Conservation (phyloP, 2,113 vertebrate genomes). For the Clarias batrachus region DNA sequence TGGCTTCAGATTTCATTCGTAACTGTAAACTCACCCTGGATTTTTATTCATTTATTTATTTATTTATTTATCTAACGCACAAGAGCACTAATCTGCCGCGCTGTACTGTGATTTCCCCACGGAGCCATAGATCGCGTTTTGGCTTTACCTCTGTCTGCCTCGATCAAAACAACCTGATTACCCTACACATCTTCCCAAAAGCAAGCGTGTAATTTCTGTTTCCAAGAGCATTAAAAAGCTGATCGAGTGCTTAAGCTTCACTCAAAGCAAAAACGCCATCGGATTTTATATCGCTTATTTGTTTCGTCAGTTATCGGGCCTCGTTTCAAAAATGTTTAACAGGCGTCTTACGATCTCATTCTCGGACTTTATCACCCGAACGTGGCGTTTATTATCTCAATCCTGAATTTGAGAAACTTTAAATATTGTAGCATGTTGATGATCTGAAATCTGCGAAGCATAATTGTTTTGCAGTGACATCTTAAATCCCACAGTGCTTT, state of each 20-base stretch:
- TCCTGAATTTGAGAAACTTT: background rate
- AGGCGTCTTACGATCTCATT: background rate
- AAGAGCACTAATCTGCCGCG: constrained; percentile 1
- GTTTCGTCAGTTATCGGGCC: constrained; percentile 1
- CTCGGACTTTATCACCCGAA: constrained; percentile 8
- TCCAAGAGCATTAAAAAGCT: constrained; percentile 42
- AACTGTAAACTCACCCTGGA: background rate
- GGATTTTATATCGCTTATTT: constrained; percentile 25
- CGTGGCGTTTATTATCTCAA: background rate
- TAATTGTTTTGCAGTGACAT: background rate
- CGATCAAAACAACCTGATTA: constrained; percentile 40
- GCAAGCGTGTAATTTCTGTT: constrained; percentile 46
- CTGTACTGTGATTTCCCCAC: constrained; percentile 30
- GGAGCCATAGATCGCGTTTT: constrained; percentile 17
- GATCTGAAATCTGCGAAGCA: background rate
- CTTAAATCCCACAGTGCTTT: constrained; percentile 18
- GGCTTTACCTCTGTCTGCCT: constrained; percentile 32
- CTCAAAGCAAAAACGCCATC: constrained; percentile 12
- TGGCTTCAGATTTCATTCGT: constrained; percentile 8
- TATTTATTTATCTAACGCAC: background rate
- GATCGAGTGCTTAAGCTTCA: constrained; percentile 13
- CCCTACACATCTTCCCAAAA: constrained; percentile 24
- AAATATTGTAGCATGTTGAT: background rate
- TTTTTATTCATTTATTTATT: background rate
- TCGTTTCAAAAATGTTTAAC: constrained; percentile 17